Conservation (phyloP, 1,140 invertebrate genomes). For the Coptotermes formosanus region DNA sequence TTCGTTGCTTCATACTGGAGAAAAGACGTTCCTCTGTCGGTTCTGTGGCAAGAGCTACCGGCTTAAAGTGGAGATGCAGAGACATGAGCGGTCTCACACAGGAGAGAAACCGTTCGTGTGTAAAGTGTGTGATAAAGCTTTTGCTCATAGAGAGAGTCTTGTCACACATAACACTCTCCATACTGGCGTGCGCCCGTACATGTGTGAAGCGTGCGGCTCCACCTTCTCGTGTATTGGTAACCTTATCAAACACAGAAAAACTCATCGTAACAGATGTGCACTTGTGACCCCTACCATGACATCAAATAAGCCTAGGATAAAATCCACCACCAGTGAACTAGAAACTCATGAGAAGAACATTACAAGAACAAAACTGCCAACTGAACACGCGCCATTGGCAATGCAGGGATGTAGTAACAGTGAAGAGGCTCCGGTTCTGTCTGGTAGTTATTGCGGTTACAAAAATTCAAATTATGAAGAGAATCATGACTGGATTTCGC, state of each 20-base stretch:
- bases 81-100: conserved; percentile 50
- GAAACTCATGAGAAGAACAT: neutral
- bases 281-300: neutral
- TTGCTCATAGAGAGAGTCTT: conserved; percentile 52
- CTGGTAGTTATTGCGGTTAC: neutral
- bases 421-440: neutral
- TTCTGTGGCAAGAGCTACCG: conserved; percentile 49
- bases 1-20: conserved; percentile 49
- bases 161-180: conserved; percentile 53
- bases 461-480: conserved; percentile 6
- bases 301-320: neutral
- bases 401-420: neutral
- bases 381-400: neutral
- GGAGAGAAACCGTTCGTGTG: conserved; percentile 54
- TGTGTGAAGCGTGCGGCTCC: conserved; percentile 46
- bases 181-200: conserved; percentile 50
- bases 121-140: conserved; percentile 54
- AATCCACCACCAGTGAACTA: neutral
- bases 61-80: conserved; percentile 37
- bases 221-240: conserved; percentile 50
- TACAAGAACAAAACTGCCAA: neutral
- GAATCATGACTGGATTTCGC: neutral
- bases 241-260: conserved; percentile 48
- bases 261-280: conserved; percentile 35
- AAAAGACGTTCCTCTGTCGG: conserved; percentile 49